Evolutionary conservation across 2,888 invertebrate genomes (phyloP).

Genomic region (Thera britannica): DNA sequence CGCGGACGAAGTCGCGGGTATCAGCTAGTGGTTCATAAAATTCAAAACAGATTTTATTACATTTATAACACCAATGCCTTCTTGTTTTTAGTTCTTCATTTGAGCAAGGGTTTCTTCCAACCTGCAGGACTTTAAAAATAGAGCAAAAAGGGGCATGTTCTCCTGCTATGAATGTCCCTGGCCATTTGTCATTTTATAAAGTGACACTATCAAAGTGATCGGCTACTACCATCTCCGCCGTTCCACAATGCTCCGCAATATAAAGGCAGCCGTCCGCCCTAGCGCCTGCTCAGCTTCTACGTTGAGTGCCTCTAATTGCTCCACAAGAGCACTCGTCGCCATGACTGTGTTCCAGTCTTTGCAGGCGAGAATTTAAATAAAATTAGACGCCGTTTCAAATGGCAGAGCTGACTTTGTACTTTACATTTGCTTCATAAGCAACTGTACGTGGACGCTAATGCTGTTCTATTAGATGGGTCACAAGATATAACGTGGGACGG

Average conservation of each 20-base stretch:
- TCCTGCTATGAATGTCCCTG: not conserved
- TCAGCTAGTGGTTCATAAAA: no score
- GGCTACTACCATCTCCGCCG: conserved; percentile 1
- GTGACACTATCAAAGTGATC: conserved; percentile 6
- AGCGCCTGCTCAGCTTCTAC: conserved; percentile 16
- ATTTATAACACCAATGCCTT: no score
- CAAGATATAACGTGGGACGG: no score
- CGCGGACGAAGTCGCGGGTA: no score
- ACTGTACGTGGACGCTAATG: not conserved
- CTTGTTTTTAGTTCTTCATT: no score
- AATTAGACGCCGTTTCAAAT: conserved; percentile 13
- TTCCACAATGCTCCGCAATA: conserved; percentile 5
- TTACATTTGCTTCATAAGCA: not conserved
- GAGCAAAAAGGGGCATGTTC: no score
- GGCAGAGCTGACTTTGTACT: not conserved
- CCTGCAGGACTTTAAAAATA: no score
- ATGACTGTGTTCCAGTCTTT: conserved; percentile 1
- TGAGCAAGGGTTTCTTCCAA: no score
- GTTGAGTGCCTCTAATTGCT: conserved; percentile 25
- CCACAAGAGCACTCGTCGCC: conserved; percentile 12
- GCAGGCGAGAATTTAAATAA: conserved; percentile 15
- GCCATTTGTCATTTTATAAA: not conserved
- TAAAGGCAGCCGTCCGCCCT: conserved; percentile 19
- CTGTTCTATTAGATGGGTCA: no score
- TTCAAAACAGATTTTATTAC: no score